Evolutionary conservation across 2,113 vertebrate species (phyloP).

Genomic region (Malurus cyaneus): DNA sequence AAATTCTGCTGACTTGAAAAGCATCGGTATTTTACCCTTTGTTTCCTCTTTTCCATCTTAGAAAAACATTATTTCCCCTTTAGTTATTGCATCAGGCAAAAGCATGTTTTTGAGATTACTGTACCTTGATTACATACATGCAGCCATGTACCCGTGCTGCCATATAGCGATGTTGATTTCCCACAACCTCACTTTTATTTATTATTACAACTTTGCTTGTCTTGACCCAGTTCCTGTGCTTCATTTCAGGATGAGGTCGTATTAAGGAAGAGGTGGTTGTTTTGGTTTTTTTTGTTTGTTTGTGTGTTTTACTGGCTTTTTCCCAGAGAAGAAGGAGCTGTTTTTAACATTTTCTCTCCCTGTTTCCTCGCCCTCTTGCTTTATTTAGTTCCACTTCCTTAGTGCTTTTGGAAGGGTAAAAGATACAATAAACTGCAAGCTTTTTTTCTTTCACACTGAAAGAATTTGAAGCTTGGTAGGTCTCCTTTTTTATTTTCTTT

Average conservation of each 20-base stretch:
- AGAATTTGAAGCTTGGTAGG: slow-evolving; percentile 3
- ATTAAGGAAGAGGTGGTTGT: not conserved
- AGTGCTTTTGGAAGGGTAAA: not conserved
- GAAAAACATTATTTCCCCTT: not conserved
- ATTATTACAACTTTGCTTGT: not conserved
- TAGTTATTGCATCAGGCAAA: not conserved
- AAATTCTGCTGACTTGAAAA: not conserved
- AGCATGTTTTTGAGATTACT: not conserved
- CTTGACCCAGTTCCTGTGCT: not conserved
- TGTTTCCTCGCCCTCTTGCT: not conserved
- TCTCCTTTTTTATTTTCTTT: not conserved
- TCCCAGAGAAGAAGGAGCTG: not conserved
- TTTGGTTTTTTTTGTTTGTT: not conserved
- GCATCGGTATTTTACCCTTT: not conserved
- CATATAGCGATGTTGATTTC: not conserved
- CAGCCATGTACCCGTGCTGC: not conserved
- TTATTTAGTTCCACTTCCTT: not conserved
- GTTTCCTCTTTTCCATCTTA: not conserved
- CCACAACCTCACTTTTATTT: not conserved
- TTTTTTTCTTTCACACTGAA: not conserved
- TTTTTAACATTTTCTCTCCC: not conserved
- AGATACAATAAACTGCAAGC: not conserved
- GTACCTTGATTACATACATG: not conserved
- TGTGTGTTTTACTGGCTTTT: not conserved
- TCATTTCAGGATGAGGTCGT: not conserved